Percentiles rank a stretch among this genome's conserved stretches.
Evolutionary conservation across 2,888 invertebrate species (phyloP).

Genomic region (Harmothoe impar): DNA sequence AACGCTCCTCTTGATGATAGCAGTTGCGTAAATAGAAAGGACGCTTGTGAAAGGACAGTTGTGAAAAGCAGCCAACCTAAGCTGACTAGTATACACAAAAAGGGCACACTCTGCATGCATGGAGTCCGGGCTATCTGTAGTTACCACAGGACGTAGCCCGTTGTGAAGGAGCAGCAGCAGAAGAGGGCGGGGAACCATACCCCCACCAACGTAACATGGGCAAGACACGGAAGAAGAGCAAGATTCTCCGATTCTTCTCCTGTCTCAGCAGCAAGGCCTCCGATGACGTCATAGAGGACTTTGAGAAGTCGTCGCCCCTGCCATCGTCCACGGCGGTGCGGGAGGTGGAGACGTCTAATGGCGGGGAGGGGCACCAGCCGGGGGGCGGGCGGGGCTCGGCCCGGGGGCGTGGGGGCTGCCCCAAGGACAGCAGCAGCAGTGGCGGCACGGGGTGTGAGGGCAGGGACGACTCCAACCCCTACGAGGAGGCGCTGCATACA

Average conservation of each 20-base stretch:
- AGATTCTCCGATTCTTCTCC: conserved; percentile 70
- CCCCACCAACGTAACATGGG: conserved; percentile 57
- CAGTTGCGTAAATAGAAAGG: too few relatives aligned
- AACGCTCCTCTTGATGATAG: too few relatives aligned
- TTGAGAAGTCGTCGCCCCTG: conserved; percentile 60
- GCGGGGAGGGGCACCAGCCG: neutral
- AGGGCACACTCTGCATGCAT: too few relatives aligned
- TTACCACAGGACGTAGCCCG: too few relatives aligned
- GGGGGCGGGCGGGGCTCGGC: neutral
- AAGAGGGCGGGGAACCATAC: too few relatives aligned
- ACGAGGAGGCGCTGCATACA: neutral
- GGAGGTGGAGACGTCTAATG: conserved; percentile 50
- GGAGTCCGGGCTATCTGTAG: too few relatives aligned
- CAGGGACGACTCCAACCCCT: neutral
- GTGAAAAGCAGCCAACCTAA: too few relatives aligned
- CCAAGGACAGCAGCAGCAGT: too few relatives aligned
- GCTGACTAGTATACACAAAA: too few relatives aligned
- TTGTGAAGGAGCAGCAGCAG: too few relatives aligned
- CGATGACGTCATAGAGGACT: conserved; percentile 64
- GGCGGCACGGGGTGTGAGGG: neutral
- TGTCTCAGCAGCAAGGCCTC: conserved; percentile 68
- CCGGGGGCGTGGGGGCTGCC: neutral
- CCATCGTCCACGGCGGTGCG: conserved; percentile 60
- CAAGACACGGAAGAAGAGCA: conserved; percentile 68
- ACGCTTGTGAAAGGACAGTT: too few relatives aligned